Evolutionary conservation across 2,888 invertebrate genomes (phyloP).

Genomic region (Rhagium mordax): DNA sequence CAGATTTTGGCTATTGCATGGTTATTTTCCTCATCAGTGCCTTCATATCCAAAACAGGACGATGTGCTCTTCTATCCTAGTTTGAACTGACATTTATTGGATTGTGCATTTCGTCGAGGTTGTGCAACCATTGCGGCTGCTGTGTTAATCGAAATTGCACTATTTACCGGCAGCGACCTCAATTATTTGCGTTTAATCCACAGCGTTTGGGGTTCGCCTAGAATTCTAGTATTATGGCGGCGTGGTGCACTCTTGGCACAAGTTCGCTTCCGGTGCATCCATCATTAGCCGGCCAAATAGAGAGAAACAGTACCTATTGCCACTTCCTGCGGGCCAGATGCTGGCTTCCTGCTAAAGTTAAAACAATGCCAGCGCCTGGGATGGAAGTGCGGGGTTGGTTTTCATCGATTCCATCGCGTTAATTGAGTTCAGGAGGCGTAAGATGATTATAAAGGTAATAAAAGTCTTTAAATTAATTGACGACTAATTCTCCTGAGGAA

Average conservation of each 20-base stretch:
- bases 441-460: neutral
- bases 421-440: neutral
- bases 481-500: neutral
- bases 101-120: too few relatives aligned
- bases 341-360: neutral
- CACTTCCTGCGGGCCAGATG: neutral
- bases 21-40: too few relatives aligned
- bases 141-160: too few relatives aligned
- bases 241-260: neutral
- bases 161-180: neutral
- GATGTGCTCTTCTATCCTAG: too few relatives aligned
- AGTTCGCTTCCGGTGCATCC: neutral
- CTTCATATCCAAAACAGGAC: too few relatives aligned
- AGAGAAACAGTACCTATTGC: constrained; percentile 1
- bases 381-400: neutral
- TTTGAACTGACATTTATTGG: too few relatives aligned
- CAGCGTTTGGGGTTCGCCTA: neutral
- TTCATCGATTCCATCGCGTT: neutral
- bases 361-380: neutral
- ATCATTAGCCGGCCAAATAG: neutral
- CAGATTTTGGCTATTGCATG: too few relatives aligned
- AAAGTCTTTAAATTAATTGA: neutral
- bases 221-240: neutral
- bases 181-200: neutral
- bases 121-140: too few relatives aligned